These are phyloP conservation scores for Cardiocondyla obscurior DNA, from an alignment of 1,140 invertebrate genomes.

Conservation along the genomic window DNA sequence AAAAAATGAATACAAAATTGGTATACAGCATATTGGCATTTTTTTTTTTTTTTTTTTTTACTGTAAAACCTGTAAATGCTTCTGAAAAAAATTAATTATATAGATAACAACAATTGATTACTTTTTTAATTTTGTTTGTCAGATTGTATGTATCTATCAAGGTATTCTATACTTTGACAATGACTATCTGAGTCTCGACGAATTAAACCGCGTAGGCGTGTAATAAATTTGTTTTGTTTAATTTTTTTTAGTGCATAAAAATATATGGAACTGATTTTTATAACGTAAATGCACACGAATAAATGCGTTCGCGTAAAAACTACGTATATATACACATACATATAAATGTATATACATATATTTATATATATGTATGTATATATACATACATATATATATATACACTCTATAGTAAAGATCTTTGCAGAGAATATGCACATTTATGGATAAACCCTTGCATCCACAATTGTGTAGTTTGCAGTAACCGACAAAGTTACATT, in stretches of 20 bases:
- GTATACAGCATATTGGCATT: background rate
- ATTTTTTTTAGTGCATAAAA: constrained; percentile 12
- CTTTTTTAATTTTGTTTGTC: background rate
- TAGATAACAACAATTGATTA: background rate
- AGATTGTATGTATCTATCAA: background rate
- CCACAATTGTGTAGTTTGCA: constrained; percentile 37
- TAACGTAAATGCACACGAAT: constrained; percentile 2
- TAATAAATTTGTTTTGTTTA: background rate
- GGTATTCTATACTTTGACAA: background rate
- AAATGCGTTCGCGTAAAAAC: background rate
- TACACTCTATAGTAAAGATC: constrained; percentile 18
- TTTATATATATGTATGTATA: too few relatives aligned
- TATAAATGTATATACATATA: too few relatives aligned
- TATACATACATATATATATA: background rate
- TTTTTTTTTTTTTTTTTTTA: background rate
- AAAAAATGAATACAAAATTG: too few relatives aligned
- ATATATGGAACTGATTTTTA: background rate
- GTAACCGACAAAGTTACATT: constrained; percentile 19
- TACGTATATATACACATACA: constrained; percentile 1
- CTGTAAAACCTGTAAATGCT: background rate
- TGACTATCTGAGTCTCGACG: constrained; percentile 19
- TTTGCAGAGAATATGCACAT: constrained; percentile 1
- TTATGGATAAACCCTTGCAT: constrained; percentile 26
- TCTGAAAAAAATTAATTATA: background rate
- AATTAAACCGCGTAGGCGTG: background rate